Evolutionary conservation across 2,888 invertebrate genomes (phyloP).

Genomic region (Xanthia icteritia): DNA sequence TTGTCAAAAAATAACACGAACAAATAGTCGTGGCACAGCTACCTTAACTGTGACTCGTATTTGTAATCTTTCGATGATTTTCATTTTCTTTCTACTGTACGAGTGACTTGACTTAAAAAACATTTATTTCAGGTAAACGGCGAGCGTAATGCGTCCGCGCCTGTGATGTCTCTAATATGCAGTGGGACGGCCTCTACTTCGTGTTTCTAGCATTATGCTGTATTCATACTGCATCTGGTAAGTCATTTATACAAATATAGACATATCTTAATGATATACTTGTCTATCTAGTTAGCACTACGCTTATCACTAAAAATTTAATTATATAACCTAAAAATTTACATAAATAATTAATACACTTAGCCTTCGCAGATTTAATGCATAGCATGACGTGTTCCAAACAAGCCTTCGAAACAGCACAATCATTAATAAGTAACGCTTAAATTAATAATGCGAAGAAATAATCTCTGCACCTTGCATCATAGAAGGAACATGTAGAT

Average conservation of each 20-base stretch:
- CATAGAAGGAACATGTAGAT: conserved; percentile 24
- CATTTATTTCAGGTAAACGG: conserved; percentile 77
- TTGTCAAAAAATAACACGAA: too few relatives aligned
- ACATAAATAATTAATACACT: conserved; percentile 38
- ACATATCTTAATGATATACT: conserved; percentile 12
- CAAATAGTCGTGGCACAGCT: background rate
- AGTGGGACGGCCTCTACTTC: conserved; percentile 87
- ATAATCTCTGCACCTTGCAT: conserved; percentile 42
- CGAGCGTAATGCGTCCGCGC: conserved; percentile 82
- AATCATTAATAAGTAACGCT: conserved; percentile 16
- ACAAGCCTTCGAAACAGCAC: conserved; percentile 22
- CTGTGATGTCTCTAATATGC: conserved; percentile 89
- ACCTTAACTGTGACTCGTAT: background rate
- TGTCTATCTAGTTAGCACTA: conserved; percentile 55
- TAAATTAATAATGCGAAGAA: conserved; percentile 8
- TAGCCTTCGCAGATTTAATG: conserved; percentile 10
- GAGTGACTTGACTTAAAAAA: background rate
- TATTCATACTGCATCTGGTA: conserved; percentile 87
- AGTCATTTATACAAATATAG: conserved; percentile 45
- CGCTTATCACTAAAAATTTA: conserved; percentile 49
- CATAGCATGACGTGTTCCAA: conserved; percentile 37
- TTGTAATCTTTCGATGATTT: background rate
- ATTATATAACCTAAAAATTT: conserved; percentile 8
- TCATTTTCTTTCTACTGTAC: background rate
- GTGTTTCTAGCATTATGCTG: conserved; percentile 88